Conservation (phyloP, 2,797 vertebrate genomes). For the Gambusia yucatana region DNA sequence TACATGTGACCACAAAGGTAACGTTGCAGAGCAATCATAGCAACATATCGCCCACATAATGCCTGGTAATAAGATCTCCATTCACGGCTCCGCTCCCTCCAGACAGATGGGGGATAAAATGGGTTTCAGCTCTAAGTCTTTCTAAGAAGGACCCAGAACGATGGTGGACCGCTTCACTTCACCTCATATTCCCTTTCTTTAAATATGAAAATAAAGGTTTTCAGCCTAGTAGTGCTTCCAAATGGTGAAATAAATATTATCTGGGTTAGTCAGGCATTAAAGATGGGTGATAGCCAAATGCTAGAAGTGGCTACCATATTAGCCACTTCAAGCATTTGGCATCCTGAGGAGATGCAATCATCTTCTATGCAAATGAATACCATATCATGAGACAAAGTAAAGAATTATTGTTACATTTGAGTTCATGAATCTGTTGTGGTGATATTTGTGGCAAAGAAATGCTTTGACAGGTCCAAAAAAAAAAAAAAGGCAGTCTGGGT, state of each 20-base stretch:
- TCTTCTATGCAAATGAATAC: neutral
- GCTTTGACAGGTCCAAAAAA: neutral
- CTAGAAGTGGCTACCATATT: too few species aligned
- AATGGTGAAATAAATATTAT: neutral
- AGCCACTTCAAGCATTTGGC: neutral
- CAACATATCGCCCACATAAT: conserved; percentile 59
- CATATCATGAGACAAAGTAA: neutral
- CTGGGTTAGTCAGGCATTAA: neutral
- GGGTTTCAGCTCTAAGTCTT: conserved; percentile 45
- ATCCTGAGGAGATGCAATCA: neutral
- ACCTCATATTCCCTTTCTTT: conserved; percentile 24
- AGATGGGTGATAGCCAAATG: too few species aligned
- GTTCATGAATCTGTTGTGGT: neutral
- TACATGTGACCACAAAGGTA: conserved; percentile 49
- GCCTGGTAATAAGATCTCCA: conserved; percentile 66
- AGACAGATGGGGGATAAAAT: conserved; percentile 55
- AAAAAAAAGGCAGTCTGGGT: neutral
- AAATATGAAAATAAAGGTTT: neutral
- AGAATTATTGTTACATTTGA: neutral
- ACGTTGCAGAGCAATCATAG: conserved; percentile 60
- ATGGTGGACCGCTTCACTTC: conserved; percentile 29
- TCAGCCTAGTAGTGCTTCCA: neutral
- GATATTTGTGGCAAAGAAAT: neutral
- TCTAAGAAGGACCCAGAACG: conserved; percentile 25
- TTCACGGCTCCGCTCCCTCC: conserved; percentile 41